Conservation (phyloP, 2,113 vertebrate species). For the Petroica traversi region DNA sequence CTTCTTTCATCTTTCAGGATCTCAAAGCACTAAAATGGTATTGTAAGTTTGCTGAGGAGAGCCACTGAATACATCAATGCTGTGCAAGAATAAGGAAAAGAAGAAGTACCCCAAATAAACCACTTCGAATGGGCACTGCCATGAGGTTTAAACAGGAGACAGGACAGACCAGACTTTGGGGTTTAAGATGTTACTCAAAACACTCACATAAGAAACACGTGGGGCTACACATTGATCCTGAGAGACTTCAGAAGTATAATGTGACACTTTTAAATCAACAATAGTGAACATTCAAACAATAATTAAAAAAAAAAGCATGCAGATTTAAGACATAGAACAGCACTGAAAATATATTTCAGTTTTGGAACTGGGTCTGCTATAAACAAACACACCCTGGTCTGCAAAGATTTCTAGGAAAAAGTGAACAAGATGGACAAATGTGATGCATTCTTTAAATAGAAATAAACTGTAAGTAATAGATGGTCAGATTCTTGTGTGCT, state of each 20-base stretch:
- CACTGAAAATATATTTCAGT: neutral
- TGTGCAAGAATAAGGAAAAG: neutral
- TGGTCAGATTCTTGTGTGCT: neutral
- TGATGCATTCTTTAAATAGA: neutral
- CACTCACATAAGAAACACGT: neutral
- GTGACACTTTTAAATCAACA: neutral
- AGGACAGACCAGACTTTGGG: neutral
- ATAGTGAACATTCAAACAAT: neutral
- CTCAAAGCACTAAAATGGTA: neutral
- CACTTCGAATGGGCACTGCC: neutral
- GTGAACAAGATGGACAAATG: neutral
- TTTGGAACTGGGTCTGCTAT: neutral
- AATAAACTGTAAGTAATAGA: neutral
- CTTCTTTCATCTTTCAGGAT: neutral
- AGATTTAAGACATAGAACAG: neutral
- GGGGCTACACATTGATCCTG: neutral
- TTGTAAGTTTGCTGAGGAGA: neutral
- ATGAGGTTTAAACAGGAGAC: neutral
- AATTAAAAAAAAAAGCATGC: neutral
- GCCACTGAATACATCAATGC: neutral
- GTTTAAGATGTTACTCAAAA: neutral
- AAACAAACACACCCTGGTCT: neutral
- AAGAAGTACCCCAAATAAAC: neutral
- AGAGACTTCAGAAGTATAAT: neutral
- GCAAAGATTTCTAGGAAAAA: constrained; percentile 31